phyloP scores from a whole-genome alignment of 1,140 invertebrate genomes.

The Platyura marginata region DNA sequence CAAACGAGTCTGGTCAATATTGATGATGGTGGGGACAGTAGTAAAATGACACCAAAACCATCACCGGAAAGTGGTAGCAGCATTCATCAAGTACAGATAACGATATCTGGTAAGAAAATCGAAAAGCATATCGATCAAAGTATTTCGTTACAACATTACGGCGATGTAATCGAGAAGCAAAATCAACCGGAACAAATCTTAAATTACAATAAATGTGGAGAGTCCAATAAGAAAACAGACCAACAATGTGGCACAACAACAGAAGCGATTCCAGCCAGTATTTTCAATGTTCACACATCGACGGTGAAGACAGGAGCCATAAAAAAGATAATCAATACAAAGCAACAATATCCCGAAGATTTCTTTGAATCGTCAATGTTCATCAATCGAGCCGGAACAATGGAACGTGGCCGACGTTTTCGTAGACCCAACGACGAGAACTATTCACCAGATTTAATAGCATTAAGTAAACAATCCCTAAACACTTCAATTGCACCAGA shows the following conservation, averaged over 20 bases:
- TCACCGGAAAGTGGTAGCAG: background rate
- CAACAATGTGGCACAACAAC: background rate
- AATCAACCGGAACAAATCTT: background rate
- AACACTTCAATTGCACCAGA: background rate
- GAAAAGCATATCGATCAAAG: background rate
- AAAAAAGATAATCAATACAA: background rate
- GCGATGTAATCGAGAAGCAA: background rate
- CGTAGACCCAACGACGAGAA: conserved; percentile 4
- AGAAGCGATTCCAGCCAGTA: background rate
- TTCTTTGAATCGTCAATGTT: background rate
- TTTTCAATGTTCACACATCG: background rate
- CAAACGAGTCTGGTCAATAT: conserved; percentile 1
- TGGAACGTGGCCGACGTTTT: conserved; percentile 7
- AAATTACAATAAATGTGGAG: background rate
- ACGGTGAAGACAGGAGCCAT: background rate
- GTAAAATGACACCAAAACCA: background rate
- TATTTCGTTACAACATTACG: background rate
- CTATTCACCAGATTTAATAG: background rate
- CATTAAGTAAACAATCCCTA: background rate
- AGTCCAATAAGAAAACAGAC: background rate
- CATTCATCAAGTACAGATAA: conserved; percentile 11
- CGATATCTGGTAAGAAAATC: conserved; percentile 18
- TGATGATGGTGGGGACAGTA: background rate
- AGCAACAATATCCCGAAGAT: background rate
- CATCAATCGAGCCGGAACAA: background rate